Evolutionary conservation across 2,113 vertebrate species (phyloP).

Genomic region (Crotophaga sulcirostris): DNA sequence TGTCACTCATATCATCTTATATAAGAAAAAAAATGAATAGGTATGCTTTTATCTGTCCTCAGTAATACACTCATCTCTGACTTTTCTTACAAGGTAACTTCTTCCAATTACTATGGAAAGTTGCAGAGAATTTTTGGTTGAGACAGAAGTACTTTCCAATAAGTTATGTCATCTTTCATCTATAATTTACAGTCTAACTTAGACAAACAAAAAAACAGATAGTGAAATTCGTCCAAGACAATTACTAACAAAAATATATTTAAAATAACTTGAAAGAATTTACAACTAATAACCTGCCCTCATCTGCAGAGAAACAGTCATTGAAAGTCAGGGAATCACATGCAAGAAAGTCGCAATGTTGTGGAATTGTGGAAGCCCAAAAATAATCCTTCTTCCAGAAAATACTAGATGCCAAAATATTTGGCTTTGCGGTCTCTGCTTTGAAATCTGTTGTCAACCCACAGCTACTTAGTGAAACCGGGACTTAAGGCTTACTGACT

Average conservation of each 20-base stretch:
- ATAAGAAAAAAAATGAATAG: not conserved
- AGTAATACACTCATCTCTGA: not conserved
- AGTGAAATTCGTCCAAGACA: not conserved
- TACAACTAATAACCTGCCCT: not conserved
- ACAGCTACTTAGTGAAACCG: not conserved
- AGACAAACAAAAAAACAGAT: not conserved
- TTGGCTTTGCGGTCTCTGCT: not conserved
- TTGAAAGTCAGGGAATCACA: not conserved
- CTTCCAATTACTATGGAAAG: not conserved
- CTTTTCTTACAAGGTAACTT: not conserved
- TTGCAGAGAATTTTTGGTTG: not conserved
- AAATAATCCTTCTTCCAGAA: not conserved
- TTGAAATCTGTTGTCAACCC: not conserved
- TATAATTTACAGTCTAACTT: not conserved
- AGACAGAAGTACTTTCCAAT: not conserved
- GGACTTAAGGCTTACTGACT: not conserved
- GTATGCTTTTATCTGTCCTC: not conserved
- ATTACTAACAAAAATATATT: not conserved
- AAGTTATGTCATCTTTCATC: not conserved
- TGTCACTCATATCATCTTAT: not conserved
- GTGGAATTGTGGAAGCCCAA: not conserved
- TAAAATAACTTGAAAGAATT: not conserved
- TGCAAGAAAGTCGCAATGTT: not conserved
- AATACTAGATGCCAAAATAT: not conserved
- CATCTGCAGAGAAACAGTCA: not conserved